phyloP scores from a whole-genome alignment of 1,140 invertebrate species.

The Calliphora vicina region DNA sequence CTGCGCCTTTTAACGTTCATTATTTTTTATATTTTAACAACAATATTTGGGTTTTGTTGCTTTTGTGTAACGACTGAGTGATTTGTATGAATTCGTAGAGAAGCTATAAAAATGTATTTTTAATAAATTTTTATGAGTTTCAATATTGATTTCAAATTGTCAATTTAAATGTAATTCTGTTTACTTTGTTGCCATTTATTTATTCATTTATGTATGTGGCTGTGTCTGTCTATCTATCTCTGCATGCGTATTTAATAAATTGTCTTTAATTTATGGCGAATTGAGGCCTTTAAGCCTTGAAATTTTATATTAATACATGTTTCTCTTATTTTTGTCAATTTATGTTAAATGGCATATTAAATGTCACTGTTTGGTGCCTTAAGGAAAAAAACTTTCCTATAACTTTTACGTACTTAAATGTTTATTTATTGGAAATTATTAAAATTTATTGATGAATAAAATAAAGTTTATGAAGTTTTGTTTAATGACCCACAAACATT shows the following conservation, averaged over 20 bases:
- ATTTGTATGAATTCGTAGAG: neutral
- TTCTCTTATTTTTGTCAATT: neutral
- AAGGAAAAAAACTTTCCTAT: no score
- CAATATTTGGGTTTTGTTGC: neutral
- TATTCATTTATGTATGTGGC: neutral
- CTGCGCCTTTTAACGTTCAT: no score
- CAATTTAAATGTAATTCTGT: neutral
- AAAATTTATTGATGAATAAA: no score
- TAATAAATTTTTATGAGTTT: slow-evolving; percentile 8
- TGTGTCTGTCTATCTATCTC: neutral
- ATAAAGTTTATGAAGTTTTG: no score
- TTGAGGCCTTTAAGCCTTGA: neutral
- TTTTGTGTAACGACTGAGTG: neutral
- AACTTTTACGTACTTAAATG: no score
- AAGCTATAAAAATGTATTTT: neutral
- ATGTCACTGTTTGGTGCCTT: no score
- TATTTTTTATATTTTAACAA: no score
- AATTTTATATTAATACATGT: neutral
- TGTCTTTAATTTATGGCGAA: neutral
- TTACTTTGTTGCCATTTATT: neutral
- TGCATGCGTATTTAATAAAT: neutral
- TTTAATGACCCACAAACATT: no score
- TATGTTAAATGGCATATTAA: neutral
- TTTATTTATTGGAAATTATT: no score
- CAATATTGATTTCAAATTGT: slow-evolving; percentile 11